These are phyloP conservation scores for Axinella damicornis DNA, from an alignment of 37 sponge, comb jelly and placozoan species.

Conservation along the genomic window DNA sequence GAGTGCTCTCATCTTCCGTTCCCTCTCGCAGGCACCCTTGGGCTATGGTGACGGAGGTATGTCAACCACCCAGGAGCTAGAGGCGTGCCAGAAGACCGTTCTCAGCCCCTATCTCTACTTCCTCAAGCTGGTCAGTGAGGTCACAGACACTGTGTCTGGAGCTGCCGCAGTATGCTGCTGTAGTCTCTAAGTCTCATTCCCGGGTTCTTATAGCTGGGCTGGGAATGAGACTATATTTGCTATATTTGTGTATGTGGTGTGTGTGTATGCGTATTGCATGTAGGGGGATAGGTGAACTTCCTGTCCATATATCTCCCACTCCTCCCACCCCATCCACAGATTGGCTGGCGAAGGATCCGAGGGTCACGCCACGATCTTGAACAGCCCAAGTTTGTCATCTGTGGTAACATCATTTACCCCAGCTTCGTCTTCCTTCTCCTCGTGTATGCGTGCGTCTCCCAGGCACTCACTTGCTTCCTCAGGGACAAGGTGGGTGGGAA, in stretches of 20 bases:
- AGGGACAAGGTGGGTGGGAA: too few species aligned
- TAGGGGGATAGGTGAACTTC: too few species aligned
- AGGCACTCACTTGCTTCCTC: conserved; percentile 71
- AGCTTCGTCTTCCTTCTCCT: conserved; percentile 53
- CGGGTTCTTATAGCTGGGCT: too few species aligned
- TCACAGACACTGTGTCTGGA: too few species aligned
- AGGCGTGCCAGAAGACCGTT: conserved; percentile 72
- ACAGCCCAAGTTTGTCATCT: neutral
- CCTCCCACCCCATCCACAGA: conserved; percentile 56
- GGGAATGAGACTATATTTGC: too few species aligned
- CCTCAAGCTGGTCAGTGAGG: conserved; percentile 68
- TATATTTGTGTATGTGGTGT: too few species aligned
- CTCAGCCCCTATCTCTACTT: conserved; percentile 64
- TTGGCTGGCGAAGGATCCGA: conserved; percentile 65
- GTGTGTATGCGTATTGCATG: too few species aligned
- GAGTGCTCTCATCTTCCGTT: too few species aligned
- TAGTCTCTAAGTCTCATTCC: too few species aligned
- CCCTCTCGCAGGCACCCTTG: neutral
- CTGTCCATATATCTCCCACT: too few species aligned
- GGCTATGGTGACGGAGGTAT: conserved; percentile 8
- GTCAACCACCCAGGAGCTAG: conserved; percentile 60
- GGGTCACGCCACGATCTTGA: conserved; percentile 4
- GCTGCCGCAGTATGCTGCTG: too few species aligned
- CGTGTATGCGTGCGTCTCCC: conserved; percentile 36
- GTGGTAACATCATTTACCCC: conserved; percentile 73